Evolutionary conservation across 1,140 invertebrate species (phyloP).

Genomic region (Drosophila prosaltans): DNA sequence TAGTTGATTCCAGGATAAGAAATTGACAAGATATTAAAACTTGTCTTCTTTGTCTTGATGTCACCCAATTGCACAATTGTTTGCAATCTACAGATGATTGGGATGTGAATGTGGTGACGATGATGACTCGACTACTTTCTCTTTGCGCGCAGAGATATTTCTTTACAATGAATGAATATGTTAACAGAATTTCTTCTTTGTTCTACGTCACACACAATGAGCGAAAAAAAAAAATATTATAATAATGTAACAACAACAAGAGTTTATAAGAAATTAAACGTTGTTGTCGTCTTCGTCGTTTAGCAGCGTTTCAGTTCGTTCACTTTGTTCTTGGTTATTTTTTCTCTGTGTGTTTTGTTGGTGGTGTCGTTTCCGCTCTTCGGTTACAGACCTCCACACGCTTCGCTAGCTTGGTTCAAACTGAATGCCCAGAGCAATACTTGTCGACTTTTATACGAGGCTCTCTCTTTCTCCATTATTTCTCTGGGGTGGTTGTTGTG

Average conservation of each 20-base stretch:
- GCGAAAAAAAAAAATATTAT: background rate
- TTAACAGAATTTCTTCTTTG: conserved; percentile 65
- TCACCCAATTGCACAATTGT: conserved; percentile 68
- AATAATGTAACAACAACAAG: no score
- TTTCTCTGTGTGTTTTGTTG: conserved; percentile 17
- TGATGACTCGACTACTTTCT: conserved; percentile 75
- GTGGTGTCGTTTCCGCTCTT: conserved; percentile 19
- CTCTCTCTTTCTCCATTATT: conserved; percentile 17
- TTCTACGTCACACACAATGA: conserved; percentile 36
- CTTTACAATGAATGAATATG: conserved; percentile 58
- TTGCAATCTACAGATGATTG: conserved; percentile 20
- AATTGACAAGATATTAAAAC: conserved; percentile 21
- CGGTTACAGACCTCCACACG: conserved; percentile 26
- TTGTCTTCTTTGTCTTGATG: conserved; percentile 42
- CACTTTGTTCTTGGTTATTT: conserved; percentile 54
- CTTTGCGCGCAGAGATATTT: conserved; percentile 44
- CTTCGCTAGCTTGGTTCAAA: conserved; percentile 51
- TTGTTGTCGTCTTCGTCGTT: background rate
- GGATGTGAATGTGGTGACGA: conserved; percentile 9
- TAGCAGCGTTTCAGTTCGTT: conserved; percentile 45
- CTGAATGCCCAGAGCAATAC: conserved; percentile 43
- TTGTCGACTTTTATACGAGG: conserved; percentile 54
- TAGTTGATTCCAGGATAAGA: conserved; percentile 7
- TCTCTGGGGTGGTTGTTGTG: conserved; percentile 8
- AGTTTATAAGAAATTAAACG: background rate